A percentile compares a stretch with the other conserved stretches of the same genome.
phyloP scores from a whole-genome alignment of 2,888 invertebrate species.

The Diarsia brunnea region DNA sequence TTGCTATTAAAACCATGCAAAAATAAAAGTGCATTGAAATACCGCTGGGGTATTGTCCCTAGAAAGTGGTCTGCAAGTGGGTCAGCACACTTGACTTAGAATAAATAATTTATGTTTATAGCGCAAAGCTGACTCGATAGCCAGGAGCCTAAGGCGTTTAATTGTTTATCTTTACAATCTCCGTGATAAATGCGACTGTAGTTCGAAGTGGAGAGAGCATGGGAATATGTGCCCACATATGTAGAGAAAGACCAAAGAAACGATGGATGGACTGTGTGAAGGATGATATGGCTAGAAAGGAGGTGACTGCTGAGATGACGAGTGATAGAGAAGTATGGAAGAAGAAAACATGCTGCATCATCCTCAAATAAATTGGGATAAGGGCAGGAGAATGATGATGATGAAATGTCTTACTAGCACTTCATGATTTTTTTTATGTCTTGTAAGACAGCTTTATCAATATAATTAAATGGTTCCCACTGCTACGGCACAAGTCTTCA shows the following conservation, averaged over 20 bases:
- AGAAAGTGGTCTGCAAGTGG: constrained; percentile 73
- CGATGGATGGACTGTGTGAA: too few relatives aligned
- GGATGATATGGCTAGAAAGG: too few relatives aligned
- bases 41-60: constrained; percentile 58
- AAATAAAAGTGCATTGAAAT: neutral
- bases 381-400: too few relatives aligned
- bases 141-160: constrained; percentile 27
- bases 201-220: constrained; percentile 12
- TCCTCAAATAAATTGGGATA: too few relatives aligned
- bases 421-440: neutral
- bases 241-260: neutral
- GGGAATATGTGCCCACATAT: neutral
- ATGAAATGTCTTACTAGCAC: neutral
- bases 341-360: too few relatives aligned
- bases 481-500: too few relatives aligned
- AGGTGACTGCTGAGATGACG: too few relatives aligned
- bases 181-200: constrained; percentile 18
- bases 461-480: too few relatives aligned
- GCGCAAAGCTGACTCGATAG: constrained; percentile 33
- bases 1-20: neutral
- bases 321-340: too few relatives aligned
- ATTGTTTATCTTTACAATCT: constrained; percentile 30
- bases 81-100: constrained; percentile 64
- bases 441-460: too few relatives aligned
- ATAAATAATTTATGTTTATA: constrained; percentile 65